Conservation (phyloP, 2,888 invertebrate species). For the Drosophila mimica region DNA sequence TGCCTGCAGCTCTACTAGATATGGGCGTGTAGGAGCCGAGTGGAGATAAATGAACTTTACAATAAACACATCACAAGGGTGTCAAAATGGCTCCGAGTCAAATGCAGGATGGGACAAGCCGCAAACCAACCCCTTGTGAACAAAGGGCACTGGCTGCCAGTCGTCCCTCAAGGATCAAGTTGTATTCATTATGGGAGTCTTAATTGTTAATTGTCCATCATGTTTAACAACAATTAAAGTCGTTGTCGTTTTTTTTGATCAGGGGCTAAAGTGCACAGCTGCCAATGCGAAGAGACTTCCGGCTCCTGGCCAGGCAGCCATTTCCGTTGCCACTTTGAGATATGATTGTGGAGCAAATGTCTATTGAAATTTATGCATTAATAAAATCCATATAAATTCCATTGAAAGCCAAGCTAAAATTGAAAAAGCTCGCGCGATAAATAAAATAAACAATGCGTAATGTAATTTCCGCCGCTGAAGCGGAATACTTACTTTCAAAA, state of each 20-base stretch:
- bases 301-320: constrained; percentile 33
- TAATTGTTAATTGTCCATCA: constrained; percentile 68
- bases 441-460: constrained; percentile 59
- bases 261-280: constrained; percentile 53
- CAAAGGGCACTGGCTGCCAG: background rate
- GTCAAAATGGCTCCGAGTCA: constrained; percentile 70
- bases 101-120: background rate
- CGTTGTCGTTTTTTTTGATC: constrained; percentile 1
- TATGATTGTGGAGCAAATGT: constrained; percentile 5
- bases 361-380: constrained; percentile 47
- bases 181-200: constrained; percentile 35
- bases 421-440: constrained; percentile 47
- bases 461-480: constrained; percentile 62
- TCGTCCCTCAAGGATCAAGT: constrained; percentile 35
- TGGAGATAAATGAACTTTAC: constrained; percentile 59
- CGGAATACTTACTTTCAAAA: constrained; percentile 52
- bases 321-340: constrained; percentile 56
- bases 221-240: constrained; percentile 60
- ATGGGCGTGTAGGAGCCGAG: constrained; percentile 53
- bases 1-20: constrained; percentile 34
- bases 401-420: constrained; percentile 35
- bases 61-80: constrained; percentile 66
- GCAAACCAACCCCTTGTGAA: constrained; percentile 42
- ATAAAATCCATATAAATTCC: constrained; percentile 21
- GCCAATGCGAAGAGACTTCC: constrained; percentile 49